phyloP scores from a whole-genome alignment of 64 coral and sea anemone genomes.

The Stichodactyla helianthus region DNA sequence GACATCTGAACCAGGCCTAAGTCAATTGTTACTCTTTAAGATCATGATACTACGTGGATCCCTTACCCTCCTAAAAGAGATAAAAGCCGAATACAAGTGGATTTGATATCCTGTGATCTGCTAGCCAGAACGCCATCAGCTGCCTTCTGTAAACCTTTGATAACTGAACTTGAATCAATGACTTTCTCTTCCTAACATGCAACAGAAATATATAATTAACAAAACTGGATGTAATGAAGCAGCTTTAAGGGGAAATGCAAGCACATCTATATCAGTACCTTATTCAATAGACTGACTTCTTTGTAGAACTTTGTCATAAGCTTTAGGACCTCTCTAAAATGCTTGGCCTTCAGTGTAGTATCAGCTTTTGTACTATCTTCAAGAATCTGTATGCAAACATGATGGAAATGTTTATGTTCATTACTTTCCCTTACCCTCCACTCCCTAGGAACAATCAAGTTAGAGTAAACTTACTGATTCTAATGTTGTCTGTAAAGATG shows the following conservation, averaged over 20 bases:
- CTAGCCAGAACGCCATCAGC: neutral
- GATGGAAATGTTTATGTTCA: too few species aligned
- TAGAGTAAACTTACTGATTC: conserved; percentile 8
- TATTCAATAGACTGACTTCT: conserved; percentile 10
- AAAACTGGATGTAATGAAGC: neutral
- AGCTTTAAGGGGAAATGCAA: neutral
- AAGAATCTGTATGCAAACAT: neutral
- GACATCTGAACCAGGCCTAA: too few species aligned
- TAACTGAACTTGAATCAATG: neutral
- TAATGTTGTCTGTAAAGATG: conserved; percentile 18
- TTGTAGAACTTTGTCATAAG: conserved; percentile 48
- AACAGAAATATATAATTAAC: neutral
- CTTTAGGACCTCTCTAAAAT: conserved; percentile 54
- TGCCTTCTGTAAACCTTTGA: neutral
- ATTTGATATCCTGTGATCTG: conserved; percentile 24
- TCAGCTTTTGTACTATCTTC: conserved; percentile 15
- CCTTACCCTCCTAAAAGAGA: neutral
- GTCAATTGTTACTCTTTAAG: too few species aligned
- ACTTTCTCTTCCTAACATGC: neutral
- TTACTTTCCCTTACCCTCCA: neutral
- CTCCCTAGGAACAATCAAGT: neutral
- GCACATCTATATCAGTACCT: neutral
- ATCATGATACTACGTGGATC: neutral
- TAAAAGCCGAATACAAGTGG: neutral
- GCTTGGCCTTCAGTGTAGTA: conserved; percentile 54